Evolutionary conservation across 2,797 vertebrate genomes (phyloP).

Genomic region (Prunella strophiata): DNA sequence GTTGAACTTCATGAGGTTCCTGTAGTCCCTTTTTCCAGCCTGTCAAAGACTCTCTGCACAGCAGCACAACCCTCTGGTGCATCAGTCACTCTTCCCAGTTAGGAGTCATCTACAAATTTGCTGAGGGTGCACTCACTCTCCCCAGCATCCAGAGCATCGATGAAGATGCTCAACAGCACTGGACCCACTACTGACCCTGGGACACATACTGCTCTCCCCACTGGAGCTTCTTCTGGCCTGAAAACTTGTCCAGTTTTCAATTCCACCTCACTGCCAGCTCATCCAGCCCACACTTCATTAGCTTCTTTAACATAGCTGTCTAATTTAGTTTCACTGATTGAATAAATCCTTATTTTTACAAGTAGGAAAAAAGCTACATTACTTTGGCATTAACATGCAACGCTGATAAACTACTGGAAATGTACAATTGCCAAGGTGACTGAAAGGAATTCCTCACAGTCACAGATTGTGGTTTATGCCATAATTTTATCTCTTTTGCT

Average conservation of each 20-base stretch:
- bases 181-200: not conserved
- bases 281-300: not conserved
- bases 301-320: not conserved
- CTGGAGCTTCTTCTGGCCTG: not conserved
- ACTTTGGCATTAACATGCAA: not conserved
- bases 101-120: not conserved
- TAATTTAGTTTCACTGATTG: not conserved
- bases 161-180: not conserved
- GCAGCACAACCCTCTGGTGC: not conserved
- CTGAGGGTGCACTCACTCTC: not conserved
- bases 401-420: not conserved
- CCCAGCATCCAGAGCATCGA: not conserved
- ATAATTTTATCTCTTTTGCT: not conserved
- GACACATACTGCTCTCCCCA: not conserved
- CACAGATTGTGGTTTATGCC: not conserved
- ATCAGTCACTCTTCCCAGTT: not conserved
- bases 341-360: slow-evolving; percentile 16
- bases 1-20: not conserved
- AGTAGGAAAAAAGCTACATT: not conserved
- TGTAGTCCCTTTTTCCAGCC: not conserved
- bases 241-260: not conserved
- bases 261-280: not conserved
- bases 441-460: not conserved
- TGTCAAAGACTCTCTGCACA: not conserved
- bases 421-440: not conserved